A percentile compares a stretch with the other conserved stretches of the same genome.
Conservation (phyloP, 92 coral and sea anemone genomes). For the Umimayanthus kanabou region DNA sequence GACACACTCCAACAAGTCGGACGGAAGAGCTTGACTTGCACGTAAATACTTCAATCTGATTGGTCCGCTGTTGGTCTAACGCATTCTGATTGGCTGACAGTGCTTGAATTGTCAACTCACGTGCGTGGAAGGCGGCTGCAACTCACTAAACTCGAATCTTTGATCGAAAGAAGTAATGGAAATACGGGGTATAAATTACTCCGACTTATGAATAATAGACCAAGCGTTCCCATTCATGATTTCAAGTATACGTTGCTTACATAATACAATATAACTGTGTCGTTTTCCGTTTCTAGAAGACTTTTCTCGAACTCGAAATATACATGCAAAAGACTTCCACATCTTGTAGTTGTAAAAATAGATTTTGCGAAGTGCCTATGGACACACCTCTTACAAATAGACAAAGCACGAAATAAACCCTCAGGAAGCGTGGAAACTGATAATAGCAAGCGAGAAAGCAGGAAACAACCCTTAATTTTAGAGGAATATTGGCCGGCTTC, state of each 20-base stretch:
- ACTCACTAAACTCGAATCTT: neutral
- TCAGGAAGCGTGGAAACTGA: neutral
- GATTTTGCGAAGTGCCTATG: slow-evolving; percentile 12
- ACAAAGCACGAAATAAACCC: neutral
- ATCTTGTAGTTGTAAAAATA: slow-evolving; percentile 5
- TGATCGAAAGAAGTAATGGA: slow-evolving; percentile 1
- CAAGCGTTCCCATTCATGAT: neutral
- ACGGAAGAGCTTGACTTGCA: slow-evolving; percentile 38
- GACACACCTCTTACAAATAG: slow-evolving; percentile 39
- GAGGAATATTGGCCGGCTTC: neutral
- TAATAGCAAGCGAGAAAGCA: neutral
- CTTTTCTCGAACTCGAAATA: neutral
- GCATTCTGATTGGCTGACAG: slow-evolving; percentile 26
- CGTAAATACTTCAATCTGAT: slow-evolving; percentile 20
- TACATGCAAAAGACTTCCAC: neutral
- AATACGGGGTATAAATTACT: slow-evolving; percentile 3
- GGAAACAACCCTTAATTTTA: neutral
- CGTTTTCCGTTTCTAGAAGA: neutral
- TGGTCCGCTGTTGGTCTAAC: neutral
- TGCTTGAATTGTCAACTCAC: slow-evolving; percentile 15
- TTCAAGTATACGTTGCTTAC: slow-evolving; percentile 14
- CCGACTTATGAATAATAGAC: neutral
- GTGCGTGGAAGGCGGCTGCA: slow-evolving; percentile 24
- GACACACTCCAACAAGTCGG: slow-evolving; percentile 39
- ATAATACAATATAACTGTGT: neutral